Percentiles rank a stretch among this genome's conserved stretches.
Evolutionary conservation across 2,888 invertebrate genomes (phyloP).

Genomic region (Caenorhabditis doughertyi): DNA sequence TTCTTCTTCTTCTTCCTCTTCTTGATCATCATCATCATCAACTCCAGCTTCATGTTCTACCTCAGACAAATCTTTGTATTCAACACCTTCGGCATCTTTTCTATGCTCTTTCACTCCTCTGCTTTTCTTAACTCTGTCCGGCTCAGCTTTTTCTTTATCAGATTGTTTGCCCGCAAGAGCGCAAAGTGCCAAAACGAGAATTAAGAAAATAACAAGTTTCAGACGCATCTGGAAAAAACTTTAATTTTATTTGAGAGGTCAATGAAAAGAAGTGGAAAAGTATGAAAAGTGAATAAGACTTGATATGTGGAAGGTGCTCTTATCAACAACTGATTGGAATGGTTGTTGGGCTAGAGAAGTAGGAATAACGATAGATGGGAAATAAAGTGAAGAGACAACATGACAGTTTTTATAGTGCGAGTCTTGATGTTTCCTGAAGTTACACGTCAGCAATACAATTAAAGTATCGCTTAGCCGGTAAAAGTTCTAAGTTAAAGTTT

Average conservation of each 20-base stretch:
- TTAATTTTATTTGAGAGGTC: not conserved
- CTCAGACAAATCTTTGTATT: not conserved
- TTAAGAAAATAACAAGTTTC: conserved; percentile 7
- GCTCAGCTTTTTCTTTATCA: conserved; percentile 12
- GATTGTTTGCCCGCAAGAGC: not conserved
- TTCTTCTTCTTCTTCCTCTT: conserved; percentile 24
- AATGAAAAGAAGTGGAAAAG: not conserved
- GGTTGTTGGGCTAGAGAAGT: not conserved
- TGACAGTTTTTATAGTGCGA: conserved; percentile 31
- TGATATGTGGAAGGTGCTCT: not conserved
- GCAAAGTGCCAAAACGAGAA: conserved; percentile 29
- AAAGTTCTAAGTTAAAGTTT: too few species aligned
- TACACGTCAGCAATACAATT: not conserved
- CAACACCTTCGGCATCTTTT: conserved; percentile 1
- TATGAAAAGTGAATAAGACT: conserved; percentile 13
- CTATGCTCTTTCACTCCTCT: not conserved
- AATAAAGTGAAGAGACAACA: not conserved
- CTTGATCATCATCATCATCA: conserved; percentile 22
- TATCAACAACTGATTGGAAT: conserved; percentile 13
- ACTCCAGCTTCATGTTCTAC: not conserved
- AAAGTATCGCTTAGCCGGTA: too few species aligned
- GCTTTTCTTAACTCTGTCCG: conserved; percentile 1
- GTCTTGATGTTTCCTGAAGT: conserved; percentile 20
- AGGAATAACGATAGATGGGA: not conserved
- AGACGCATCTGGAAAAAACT: conserved; percentile 51